Base-by-base conservation (phyloP, 2,888 invertebrate genomes). In the Noctua comes region DNA sequence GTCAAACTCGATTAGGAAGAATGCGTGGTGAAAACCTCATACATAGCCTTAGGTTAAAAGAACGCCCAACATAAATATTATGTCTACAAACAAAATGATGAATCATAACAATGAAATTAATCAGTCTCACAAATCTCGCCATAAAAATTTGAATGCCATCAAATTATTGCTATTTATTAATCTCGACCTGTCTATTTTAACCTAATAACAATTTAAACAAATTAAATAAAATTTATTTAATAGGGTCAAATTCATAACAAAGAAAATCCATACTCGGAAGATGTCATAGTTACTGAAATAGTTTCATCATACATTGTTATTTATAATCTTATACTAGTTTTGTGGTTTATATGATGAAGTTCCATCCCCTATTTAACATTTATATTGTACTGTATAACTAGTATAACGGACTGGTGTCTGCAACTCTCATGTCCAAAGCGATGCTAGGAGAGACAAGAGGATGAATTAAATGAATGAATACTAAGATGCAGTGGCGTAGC, bases 1-100 rank as follows among this genome's bases (percentile, higher is more conserved):
- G 82, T 74, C 13, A 24, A 73, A 64, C 46, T 27, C 10, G 27
- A 62, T 82, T 31, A 11, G 2, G 1, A 66, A 11, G 51, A 62
- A 77, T n/a, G 27, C 11, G 8, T 54, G 5, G 31, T n/a, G 7
- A 1, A 3, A 76, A 27, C 10, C 1, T 27, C 27, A 24, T 4
- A 40, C 6, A 16, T 72, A 65, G 31, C 13, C 18, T 43, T 11
- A 11, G 0, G 27, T 40, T 65, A 40, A 4, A 31, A 31, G 13
- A 43, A 40, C 40, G n/a, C 16, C n/a, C 31, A 51, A 57, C 21
- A 57, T 24, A 43, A 54, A 13, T 36, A 11, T 10, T 24, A 11
- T 18, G 24, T 18, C 43, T 13, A 31, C 24, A 48, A 64, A 43
- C n/a, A 43, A 43, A n/a, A 70, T n/a, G 18, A 70, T 31, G n/a